Percentiles rank a stretch among this genome's conserved stretches.
These are phyloP conservation scores for Microctonus hyperodae DNA, from an alignment of 2,888 invertebrate species.

Conservation along the genomic window DNA sequence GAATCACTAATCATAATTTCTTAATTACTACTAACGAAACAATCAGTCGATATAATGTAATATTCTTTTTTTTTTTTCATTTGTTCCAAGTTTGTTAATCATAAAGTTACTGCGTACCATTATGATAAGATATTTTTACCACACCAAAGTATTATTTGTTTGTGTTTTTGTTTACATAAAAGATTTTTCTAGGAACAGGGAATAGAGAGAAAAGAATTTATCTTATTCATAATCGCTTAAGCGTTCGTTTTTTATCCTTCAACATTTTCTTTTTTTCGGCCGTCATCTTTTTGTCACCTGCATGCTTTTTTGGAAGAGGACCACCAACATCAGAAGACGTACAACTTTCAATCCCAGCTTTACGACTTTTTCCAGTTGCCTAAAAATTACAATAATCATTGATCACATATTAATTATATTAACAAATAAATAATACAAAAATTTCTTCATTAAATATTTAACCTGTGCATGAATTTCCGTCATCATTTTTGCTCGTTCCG, in stretches of 20 bases:
- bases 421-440: background rate
- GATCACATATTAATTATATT: background rate
- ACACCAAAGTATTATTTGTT: slow-evolving; percentile 48
- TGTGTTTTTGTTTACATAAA: slow-evolving; percentile 23
- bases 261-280: slow-evolving; percentile 77
- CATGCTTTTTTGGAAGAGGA: slow-evolving; percentile 85
- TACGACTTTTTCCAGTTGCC: slow-evolving; percentile 59
- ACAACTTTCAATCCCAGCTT: slow-evolving; percentile 62
- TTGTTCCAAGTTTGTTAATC: slow-evolving; percentile 19
- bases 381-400: slow-evolving; percentile 29
- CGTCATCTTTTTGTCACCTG: slow-evolving; percentile 77
- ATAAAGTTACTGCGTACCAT: slow-evolving; percentile 50
- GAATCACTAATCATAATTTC: background rate
- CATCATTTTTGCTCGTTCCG: slow-evolving; percentile 86
- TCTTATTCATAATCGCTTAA: slow-evolving; percentile 80
- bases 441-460: background rate
- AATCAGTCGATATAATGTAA: slow-evolving; percentile 26
- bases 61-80: slow-evolving; percentile 22
- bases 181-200: slow-evolving; percentile 28
- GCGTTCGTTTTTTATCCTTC: slow-evolving; percentile 85
- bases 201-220: slow-evolving; percentile 14
- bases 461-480: slow-evolving; percentile 86
- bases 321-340: slow-evolving; percentile 67
- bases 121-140: slow-evolving; percentile 49
- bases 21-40: background rate